Conservation (phyloP, 2,797 vertebrate species). For the Cottoperca gobio region DNA sequence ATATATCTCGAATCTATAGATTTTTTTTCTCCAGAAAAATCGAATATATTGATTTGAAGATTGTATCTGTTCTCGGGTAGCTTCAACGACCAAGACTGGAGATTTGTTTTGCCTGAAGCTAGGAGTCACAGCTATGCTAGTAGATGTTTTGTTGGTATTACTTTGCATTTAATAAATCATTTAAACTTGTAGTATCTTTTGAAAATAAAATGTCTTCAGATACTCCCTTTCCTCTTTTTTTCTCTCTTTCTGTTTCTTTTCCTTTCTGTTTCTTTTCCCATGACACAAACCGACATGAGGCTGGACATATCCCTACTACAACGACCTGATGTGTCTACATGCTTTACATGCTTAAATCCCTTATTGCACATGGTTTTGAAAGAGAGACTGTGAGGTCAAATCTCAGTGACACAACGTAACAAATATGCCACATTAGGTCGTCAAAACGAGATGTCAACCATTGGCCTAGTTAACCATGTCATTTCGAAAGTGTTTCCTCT, state of each 20-base stretch:
- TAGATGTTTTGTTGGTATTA: not conserved
- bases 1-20: not conserved
- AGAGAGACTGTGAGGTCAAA: constrained; percentile 44
- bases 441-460: constrained; percentile 13
- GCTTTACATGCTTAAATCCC: constrained; percentile 30
- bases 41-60: too few relatives aligned
- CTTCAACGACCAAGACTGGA: not conserved
- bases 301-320: constrained; percentile 30
- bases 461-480: constrained; percentile 34
- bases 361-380: constrained; percentile 31
- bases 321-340: constrained; percentile 54
- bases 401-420: constrained; percentile 43
- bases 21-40: not conserved
- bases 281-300: constrained; percentile 22
- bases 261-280: constrained; percentile 14
- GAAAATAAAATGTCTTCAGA: not conserved
- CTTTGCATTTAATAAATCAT: not conserved
- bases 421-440: constrained; percentile 42
- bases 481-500: constrained; percentile 25
- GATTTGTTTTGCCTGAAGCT: not conserved
- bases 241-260: constrained; percentile 6
- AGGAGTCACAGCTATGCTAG: not conserved
- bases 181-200: not conserved
- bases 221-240: not conserved
- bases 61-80: not conserved